Conservation (phyloP, 2,797 vertebrate genomes). For the Gadopsis bispinosus region DNA sequence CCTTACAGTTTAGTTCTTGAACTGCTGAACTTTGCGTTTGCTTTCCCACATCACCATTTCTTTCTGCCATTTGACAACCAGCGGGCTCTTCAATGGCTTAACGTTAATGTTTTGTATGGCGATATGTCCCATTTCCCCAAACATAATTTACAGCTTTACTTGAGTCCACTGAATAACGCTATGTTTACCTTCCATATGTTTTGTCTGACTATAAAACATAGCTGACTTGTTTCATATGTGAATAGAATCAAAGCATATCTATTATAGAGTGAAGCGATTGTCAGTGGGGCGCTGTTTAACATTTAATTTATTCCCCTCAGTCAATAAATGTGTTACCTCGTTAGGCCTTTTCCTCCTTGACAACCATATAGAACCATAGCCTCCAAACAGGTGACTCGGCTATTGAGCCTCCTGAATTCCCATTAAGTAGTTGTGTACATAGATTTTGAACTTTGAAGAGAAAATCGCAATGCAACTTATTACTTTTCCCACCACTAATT, state of each 20-base stretch:
- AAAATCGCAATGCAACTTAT: constrained; percentile 14
- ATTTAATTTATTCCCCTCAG: not conserved
- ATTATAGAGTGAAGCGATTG: not conserved
- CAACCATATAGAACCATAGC: not conserved
- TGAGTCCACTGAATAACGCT: not conserved
- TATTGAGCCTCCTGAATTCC: constrained; percentile 18
- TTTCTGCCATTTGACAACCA: not conserved
- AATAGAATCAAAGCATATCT: not conserved
- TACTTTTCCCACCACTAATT: constrained; percentile 22
- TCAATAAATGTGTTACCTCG: constrained; percentile 4
- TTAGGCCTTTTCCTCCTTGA: constrained; percentile 8
- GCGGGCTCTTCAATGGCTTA: not conserved
- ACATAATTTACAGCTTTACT: not conserved
- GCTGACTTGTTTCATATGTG: not conserved
- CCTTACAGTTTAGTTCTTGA: not conserved
- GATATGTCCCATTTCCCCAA: not conserved
- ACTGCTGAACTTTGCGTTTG: not conserved
- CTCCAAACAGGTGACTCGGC: not conserved
- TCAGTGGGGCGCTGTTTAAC: not conserved
- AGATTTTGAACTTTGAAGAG: constrained; percentile 12
- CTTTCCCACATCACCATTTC: not conserved
- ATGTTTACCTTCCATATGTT: not conserved
- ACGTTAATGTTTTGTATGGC: not conserved
- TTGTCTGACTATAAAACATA: not conserved
- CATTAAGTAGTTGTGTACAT: constrained; percentile 18